Percentiles rank a stretch among this genome's conserved stretches.
Conservation (phyloP, 2,797 vertebrate genomes). For the Threskiornis aethiopicus region DNA sequence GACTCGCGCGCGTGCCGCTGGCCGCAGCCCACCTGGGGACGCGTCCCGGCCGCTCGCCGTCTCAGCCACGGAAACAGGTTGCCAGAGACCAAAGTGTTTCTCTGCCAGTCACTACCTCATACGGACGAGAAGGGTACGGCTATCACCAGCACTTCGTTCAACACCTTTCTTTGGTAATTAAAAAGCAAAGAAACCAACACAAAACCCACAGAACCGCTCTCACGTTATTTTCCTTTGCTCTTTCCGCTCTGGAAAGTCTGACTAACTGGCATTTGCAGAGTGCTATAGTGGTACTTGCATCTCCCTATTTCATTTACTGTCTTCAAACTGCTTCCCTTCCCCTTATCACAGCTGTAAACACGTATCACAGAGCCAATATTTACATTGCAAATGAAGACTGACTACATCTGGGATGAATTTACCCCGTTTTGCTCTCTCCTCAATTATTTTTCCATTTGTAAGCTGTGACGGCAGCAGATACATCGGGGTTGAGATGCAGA, state of each 20-base stretch:
- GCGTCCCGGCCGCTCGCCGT: not conserved
- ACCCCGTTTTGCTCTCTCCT: not conserved
- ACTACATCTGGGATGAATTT: not conserved
- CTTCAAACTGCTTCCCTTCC: not conserved
- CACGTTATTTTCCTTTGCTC: not conserved
- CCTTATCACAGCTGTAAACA: not conserved
- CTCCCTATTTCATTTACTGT: not conserved
- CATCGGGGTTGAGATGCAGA: rapidly evolving
- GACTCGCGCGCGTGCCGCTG: not conserved
- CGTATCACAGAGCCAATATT: not conserved
- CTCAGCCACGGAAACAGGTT: rapidly evolving
- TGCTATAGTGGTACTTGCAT: not conserved
- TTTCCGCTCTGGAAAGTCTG: not conserved
- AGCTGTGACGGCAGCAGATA: not conserved
- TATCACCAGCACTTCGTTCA: not conserved
- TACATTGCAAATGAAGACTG: not conserved
- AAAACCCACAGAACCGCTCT: not conserved
- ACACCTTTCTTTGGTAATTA: not conserved
- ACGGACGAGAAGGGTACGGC: not conserved
- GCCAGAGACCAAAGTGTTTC: no score
- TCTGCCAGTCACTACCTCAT: rapidly evolving
- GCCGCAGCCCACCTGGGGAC: not conserved
- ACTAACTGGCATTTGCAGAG: not conserved
- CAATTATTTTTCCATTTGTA: not conserved
- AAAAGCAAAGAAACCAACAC: not conserved